Base-by-base conservation (phyloP, 2,888 invertebrate genomes). In the Pristionchus exspectatus region DNA sequence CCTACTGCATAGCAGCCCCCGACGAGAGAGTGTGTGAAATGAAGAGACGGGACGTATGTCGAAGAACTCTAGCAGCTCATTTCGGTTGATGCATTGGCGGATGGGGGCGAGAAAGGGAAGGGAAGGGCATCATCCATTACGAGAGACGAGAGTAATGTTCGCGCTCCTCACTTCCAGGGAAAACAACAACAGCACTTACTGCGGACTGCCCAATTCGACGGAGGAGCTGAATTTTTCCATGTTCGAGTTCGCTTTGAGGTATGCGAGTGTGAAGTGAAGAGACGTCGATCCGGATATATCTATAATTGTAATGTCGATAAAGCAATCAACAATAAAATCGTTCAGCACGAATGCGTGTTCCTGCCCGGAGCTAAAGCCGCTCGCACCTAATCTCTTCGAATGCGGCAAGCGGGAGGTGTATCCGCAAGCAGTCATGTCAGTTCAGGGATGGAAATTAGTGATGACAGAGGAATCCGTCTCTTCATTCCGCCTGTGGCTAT, bases 311-410 rank as follows among this genome's bases (percentile, higher is more conserved):
- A 44, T 44, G 44, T 7, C 21, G 66, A 66, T 24, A 16, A 38
- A 33, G 27, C 27, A 24, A 72, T 72, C 27, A n/a, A 72, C 30
- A 16, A 9, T 72, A 9, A 16, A 24, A 3, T 44, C 16, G 24
- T 77, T 77, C 50, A 81, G 81, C 5, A 81, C 50, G 50, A 81
- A 81, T 21, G 81, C 27, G 12, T 81, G 81, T 38, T 50, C 81
- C 1, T 81, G 81, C 38, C 12, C 7, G 14, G 59, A 59, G 9
- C 16, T 84, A n/a, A 24, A 50, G 24, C 44, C 24, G 1, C 44
- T 50, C n/a, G 21, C 81, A 16, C 50, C 24, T 5, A 50, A 21
- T 4, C 5, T 38, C n/a, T 14, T 50, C 18, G 81, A 81, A 10
- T 81, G 81, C 50, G 81, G 33, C 21, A 24, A 24, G 50, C 50